Percentiles rank a stretch among this genome's conserved stretches.
Conservation (phyloP, 2,797 vertebrate species). For the Jordanella pulchra region DNA sequence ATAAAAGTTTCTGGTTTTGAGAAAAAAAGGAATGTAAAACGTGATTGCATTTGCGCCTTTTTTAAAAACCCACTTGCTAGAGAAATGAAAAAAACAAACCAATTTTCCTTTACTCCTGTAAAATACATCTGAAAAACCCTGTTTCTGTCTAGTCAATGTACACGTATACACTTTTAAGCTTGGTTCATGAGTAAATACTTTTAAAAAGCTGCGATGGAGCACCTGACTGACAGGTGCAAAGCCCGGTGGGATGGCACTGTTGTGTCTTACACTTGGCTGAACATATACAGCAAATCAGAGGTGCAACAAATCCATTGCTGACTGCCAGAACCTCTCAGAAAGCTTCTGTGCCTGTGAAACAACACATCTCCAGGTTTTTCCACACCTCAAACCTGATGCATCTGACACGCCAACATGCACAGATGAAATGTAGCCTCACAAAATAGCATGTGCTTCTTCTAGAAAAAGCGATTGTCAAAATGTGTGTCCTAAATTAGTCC, state of each 20-base stretch:
- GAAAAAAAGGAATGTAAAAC: background rate
- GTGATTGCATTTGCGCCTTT: no score
- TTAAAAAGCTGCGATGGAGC: slow-evolving; percentile 27
- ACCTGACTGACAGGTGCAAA: slow-evolving; percentile 67
- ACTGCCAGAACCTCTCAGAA: slow-evolving; percentile 74
- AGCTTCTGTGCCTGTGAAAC: slow-evolving; percentile 68
- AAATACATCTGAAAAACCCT: background rate
- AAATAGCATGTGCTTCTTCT: slow-evolving; percentile 29
- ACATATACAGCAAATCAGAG: slow-evolving; percentile 76
- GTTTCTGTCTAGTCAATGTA: background rate
- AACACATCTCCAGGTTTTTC: slow-evolving; percentile 75
- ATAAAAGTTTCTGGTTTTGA: background rate
- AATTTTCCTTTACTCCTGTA: background rate
- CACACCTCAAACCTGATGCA: slow-evolving; percentile 68
- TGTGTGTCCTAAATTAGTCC: slow-evolving; percentile 8
- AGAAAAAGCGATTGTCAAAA: slow-evolving; percentile 26
- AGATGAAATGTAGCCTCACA: slow-evolving; percentile 47
- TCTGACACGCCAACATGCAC: slow-evolving; percentile 46
- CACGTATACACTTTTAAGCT: background rate
- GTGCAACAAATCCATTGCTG: slow-evolving; percentile 79
- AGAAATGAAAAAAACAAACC: no score
- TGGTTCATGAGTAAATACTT: slow-evolving; percentile 5
- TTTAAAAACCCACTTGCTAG: no score
- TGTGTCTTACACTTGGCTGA: slow-evolving; percentile 71
- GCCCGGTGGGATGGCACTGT: slow-evolving; percentile 67